phyloP scores from a whole-genome alignment of 2,888 invertebrate species.

The Zonitis immaculata region DNA sequence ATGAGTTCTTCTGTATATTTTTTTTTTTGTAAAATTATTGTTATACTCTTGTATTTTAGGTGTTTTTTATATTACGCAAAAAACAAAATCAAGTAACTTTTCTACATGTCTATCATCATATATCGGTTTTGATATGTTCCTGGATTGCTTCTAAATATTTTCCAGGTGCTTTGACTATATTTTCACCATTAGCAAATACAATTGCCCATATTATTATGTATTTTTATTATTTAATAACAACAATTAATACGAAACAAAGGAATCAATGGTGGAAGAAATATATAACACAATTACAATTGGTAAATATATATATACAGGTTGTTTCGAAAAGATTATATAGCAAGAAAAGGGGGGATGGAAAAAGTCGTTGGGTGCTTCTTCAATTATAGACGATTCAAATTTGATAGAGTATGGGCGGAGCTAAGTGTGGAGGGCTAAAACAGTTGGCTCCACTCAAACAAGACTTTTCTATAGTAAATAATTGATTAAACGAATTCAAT shows the following conservation, averaged over 20 bases:
- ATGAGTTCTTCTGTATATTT: no score
- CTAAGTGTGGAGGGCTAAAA: no score
- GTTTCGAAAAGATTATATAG: no score
- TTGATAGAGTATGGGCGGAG: no score
- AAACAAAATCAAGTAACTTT: slow-evolving; percentile 74
- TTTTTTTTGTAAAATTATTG: no score
- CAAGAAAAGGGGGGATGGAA: no score
- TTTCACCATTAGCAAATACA: slow-evolving; percentile 62
- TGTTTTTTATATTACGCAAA: slow-evolving; percentile 75
- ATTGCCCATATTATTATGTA: slow-evolving; percentile 77
- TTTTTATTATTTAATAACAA: slow-evolving; percentile 69
- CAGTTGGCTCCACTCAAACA: no score
- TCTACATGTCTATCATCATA: slow-evolving; percentile 77
- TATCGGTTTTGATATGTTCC: slow-evolving; percentile 66
- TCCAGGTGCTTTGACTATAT: slow-evolving; percentile 62
- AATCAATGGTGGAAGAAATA: slow-evolving; percentile 76
- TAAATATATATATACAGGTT: no score
- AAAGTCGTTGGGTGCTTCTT: no score
- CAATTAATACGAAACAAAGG: slow-evolving; percentile 62
- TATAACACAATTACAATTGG: slow-evolving; percentile 74
- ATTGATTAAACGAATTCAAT: no score
- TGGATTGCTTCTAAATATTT: slow-evolving; percentile 58
- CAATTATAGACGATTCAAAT: no score
- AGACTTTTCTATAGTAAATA: no score
- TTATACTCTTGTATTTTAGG: slow-evolving; percentile 60